Evolutionary conservation across 2,797 vertebrate genomes (phyloP).

Genomic region (Agapornis canus): DNA sequence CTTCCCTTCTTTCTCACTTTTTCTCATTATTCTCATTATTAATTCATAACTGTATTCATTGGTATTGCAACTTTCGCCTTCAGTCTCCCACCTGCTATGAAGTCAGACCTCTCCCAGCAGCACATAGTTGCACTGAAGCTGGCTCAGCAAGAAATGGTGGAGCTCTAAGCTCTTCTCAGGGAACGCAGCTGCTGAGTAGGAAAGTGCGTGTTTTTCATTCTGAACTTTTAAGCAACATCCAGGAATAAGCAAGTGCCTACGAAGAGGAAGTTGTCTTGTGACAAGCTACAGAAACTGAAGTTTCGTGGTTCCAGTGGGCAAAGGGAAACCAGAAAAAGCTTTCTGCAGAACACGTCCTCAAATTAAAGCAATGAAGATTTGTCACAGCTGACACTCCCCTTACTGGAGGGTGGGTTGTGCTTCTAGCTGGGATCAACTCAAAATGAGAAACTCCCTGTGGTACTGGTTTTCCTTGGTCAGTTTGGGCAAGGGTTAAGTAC

Average conservation of each 20-base stretch:
- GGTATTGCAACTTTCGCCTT: neutral
- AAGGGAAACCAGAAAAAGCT: neutral
- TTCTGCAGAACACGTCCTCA: neutral
- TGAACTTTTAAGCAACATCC: neutral
- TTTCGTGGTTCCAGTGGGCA: neutral
- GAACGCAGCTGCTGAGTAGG: neutral
- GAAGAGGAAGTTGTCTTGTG: neutral
- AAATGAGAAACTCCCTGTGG: neutral
- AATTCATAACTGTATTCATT: neutral
- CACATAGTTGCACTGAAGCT: neutral
- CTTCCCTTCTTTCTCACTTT: neutral
- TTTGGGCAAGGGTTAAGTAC: neutral
- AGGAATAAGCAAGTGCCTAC: neutral
- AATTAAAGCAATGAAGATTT: neutral
- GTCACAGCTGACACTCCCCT: neutral
- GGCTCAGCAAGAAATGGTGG: neutral
- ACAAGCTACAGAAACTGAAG: neutral
- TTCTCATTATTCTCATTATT: neutral
- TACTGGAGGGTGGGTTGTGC: neutral
- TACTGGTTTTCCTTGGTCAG: neutral
- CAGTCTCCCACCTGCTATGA: fast-evolving
- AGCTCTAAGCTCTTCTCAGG: neutral
- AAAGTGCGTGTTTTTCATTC: neutral
- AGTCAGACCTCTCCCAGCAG: fast-evolving
- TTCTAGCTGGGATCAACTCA: neutral